These are phyloP conservation scores for Nasonia giraulti DNA, from an alignment of 1,140 invertebrate genomes.

Conservation along the genomic window DNA sequence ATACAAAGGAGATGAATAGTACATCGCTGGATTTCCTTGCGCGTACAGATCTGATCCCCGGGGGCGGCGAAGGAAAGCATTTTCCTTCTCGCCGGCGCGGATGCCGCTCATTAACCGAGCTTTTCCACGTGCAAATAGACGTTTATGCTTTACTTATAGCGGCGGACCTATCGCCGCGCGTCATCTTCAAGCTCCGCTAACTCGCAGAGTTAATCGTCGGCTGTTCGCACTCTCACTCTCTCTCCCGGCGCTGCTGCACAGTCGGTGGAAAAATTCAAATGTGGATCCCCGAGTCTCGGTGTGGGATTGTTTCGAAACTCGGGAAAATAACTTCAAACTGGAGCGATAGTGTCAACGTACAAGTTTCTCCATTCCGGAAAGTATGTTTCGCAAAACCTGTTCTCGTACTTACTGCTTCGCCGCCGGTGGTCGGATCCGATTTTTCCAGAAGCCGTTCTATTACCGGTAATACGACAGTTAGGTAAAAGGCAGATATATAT, in stretches of 20 bases:
- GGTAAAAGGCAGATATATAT: background rate
- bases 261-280: background rate
- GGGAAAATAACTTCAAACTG: no score
- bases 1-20: constrained; percentile 47
- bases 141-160: constrained; percentile 52
- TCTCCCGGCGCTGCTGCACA: no score
- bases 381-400: background rate
- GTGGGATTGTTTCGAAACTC: background rate
- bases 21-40: constrained; percentile 33
- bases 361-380: background rate
- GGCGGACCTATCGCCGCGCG: constrained; percentile 42
- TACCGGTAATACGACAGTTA: background rate
- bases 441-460: background rate
- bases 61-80: background rate
- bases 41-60: background rate
- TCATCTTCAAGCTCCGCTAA: constrained; percentile 52
- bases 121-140: constrained; percentile 53
- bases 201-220: constrained; percentile 31
- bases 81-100: constrained; percentile 36
- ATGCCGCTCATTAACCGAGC: constrained; percentile 44
- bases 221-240: constrained; percentile 15
- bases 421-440: background rate
- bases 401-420: background rate
- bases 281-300: background rate
- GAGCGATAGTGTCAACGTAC: background rate